Conservation (phyloP, 2,888 invertebrate genomes). For the Parnassius orleans region DNA sequence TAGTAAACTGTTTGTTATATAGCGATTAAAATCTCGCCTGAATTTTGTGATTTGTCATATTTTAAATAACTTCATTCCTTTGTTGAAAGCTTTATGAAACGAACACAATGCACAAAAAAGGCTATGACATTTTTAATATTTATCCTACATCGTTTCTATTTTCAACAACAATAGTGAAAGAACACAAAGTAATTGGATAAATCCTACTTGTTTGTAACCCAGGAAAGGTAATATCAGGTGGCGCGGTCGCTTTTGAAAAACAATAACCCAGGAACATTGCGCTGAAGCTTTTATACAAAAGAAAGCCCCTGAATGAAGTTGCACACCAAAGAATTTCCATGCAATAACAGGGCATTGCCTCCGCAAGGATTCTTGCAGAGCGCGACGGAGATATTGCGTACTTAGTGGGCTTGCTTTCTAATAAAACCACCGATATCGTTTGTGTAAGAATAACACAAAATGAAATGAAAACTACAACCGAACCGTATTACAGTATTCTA, state of each 20-base stretch:
- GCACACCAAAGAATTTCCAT: conserved; percentile 78
- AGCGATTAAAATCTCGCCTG: too few species aligned
- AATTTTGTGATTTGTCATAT: too few species aligned
- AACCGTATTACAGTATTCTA: conserved; percentile 64
- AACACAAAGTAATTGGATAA: conserved; percentile 65
- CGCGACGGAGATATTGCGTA: conserved; percentile 75
- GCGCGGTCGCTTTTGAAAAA: conserved; percentile 71
- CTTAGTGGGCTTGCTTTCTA: conserved; percentile 74
- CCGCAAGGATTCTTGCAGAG: conserved; percentile 62
- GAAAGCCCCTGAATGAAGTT: conserved; percentile 74
- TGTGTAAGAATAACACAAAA: conserved; percentile 73
- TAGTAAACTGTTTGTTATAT: too few species aligned
- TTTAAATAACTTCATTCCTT: too few species aligned
- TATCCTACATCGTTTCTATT: neutral
- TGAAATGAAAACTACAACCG: conserved; percentile 65
- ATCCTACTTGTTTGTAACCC: conserved; percentile 64
- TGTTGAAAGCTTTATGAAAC: too few species aligned
- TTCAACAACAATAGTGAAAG: conserved; percentile 22
- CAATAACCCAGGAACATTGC: conserved; percentile 75
- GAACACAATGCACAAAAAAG: neutral
- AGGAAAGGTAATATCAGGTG: conserved; percentile 67
- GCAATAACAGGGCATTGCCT: conserved; percentile 71
- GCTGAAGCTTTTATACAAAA: conserved; percentile 73
- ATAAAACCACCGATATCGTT: conserved; percentile 74
- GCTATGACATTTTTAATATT: too few species aligned